Conservation (phyloP, 1,140 invertebrate species). For the Globodera rostochiensis region DNA sequence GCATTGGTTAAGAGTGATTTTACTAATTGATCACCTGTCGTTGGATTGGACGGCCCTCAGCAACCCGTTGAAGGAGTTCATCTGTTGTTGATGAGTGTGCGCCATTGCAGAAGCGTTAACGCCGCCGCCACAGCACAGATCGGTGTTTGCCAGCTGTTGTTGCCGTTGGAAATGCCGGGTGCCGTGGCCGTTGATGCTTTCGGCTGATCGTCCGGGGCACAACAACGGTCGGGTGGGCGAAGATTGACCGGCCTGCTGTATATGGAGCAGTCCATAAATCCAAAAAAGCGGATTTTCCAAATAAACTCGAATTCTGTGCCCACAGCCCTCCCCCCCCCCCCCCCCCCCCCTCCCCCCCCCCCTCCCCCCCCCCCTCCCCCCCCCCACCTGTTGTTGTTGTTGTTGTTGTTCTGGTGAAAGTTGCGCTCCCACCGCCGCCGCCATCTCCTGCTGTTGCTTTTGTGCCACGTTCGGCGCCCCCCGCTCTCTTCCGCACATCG, state of each 20-base stretch:
- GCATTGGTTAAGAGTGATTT: too few relatives aligned
- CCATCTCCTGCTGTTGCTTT: conserved; percentile 8
- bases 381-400: neutral
- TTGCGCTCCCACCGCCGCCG: neutral
- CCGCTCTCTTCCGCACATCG: neutral
- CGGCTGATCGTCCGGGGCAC: neutral
- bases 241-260: neutral
- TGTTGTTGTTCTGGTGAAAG: neutral
- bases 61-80: conserved; percentile 24
- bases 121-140: neutral
- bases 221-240: conserved; percentile 11
- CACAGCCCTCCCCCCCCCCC: neutral
- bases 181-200: neutral
- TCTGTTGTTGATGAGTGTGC: conserved; percentile 4
- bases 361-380: neutral
- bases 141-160: conserved; percentile 11
- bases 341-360: neutral
- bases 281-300: too few relatives aligned
- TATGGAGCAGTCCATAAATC: neutral
- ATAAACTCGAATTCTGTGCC: neutral
- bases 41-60: conserved; percentile 14
- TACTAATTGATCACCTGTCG: neutral
- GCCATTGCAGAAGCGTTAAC: conserved; percentile 4
- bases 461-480: neutral
- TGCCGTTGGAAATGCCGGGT: conserved; percentile 19